Conservation (phyloP, 1,140 invertebrate species). For the Rhopalosiphum maidis region DNA sequence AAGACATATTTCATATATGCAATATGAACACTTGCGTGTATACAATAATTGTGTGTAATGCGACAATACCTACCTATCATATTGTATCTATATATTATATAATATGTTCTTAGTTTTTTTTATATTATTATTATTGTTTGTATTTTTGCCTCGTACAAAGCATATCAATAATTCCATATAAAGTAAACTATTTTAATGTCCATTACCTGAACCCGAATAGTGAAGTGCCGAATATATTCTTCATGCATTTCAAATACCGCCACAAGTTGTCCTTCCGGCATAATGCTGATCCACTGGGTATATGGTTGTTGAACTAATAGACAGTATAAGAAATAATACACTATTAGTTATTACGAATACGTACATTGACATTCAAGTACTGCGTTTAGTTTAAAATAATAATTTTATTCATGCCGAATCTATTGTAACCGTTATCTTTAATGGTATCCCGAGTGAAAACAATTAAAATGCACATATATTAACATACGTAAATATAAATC, state of each 20-base stretch:
- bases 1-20: slow-evolving; percentile 6
- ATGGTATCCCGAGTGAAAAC: neutral
- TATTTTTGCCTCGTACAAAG: neutral
- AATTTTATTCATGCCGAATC: neutral
- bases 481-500: slow-evolving; percentile 1
- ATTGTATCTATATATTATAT: neutral
- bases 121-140: neutral
- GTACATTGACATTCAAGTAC: neutral
- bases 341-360: neutral
- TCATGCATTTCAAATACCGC: slow-evolving; percentile 80
- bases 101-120: neutral
- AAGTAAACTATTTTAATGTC: neutral
- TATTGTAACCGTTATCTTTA: neutral
- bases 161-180: neutral
- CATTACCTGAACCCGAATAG: slow-evolving; percentile 79
- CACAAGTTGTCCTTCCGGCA: slow-evolving; percentile 83
- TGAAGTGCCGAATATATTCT: slow-evolving; percentile 77
- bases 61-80: neutral
- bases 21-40: slow-evolving; percentile 12
- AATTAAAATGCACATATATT: slow-evolving; percentile 12
- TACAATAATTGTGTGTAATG: neutral
- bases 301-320: slow-evolving; percentile 83
- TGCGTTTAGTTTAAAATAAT: slow-evolving; percentile 9
- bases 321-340: slow-evolving; percentile 4
- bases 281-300: slow-evolving; percentile 81